Base-by-base conservation (phyloP, 2,888 invertebrate genomes). In the Mellilla xanthometata region DNA sequence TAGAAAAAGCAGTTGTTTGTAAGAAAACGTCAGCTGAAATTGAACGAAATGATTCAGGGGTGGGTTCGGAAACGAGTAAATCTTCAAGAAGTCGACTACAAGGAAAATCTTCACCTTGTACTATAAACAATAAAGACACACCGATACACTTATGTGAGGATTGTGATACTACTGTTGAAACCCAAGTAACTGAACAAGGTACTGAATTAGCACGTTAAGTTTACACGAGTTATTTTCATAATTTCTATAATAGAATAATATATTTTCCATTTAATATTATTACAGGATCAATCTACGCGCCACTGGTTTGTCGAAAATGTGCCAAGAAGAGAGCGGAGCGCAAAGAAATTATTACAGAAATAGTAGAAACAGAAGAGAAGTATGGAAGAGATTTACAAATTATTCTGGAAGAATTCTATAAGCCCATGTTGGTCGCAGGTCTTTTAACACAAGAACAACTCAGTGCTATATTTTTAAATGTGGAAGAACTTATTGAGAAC, bases 351-450 rank as follows among this genome's bases (percentile, higher is more conserved):
- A 95, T 98, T 38, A 95, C 95, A 2, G 98, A 98, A 90, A 97
- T 98, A 51, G 96, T 97, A 2, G 98, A 98, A 83, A 98, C 98
- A 1, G 98, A 98, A 84, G 95, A 97, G 72, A 98, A 97, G 71
- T 98, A 98, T 73, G 97, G 97, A 11, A 91, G 97, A 39, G 98
- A 98, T 80, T 89, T 98, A 62, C 94, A 95, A 74, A 97, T 98
- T 44, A 95, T 98, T 61, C 90, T 97, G 62, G 97, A 98, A 77
- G 98, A 97, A 79, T 97, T 97, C 76, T 96, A 96, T 75, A 94
- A 95, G 68, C 98, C 98, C 0, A 97, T 98, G 95, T 90, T 97
- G 62, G 95, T 97, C 24, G 97, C 97, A 43, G 97, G 97, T 36
- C 90, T 98, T 39, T 90, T 98, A 19, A 96, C 94, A n/a, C 94